These are phyloP conservation scores for Galleria mellonella DNA, from an alignment of 1,140 invertebrate species.

Conservation along the genomic window DNA sequence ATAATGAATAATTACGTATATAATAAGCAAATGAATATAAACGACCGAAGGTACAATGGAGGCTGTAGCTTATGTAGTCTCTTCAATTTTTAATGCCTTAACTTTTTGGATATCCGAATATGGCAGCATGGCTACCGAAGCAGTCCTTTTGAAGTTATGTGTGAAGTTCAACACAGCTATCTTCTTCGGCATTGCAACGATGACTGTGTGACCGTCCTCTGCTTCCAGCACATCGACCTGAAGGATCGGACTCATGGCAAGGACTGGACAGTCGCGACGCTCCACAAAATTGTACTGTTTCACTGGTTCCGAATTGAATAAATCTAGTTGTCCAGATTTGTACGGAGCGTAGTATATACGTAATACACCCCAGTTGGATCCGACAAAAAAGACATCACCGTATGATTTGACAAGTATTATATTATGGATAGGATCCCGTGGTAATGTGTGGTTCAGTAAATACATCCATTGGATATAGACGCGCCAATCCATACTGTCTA, in stretches of 20 bases:
- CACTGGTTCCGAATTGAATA: constrained; percentile 35
- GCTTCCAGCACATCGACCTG: constrained; percentile 39
- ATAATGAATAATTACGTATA: too few species aligned
- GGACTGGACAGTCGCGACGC: constrained; percentile 32
- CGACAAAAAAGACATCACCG: constrained; percentile 44
- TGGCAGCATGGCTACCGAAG: constrained; percentile 22
- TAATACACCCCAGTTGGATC: constrained; percentile 45
- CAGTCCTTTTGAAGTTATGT: constrained; percentile 26
- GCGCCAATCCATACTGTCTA: constrained; percentile 33
- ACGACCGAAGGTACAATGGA: too few species aligned
- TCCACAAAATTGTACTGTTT: constrained; percentile 56
- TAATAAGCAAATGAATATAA: too few species aligned
- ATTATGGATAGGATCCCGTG: constrained; percentile 31
- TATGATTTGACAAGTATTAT: constrained; percentile 33
- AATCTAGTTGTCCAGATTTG: constrained; percentile 31
- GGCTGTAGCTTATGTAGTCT: background rate
- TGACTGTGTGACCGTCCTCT: constrained; percentile 36
- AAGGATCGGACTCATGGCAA: constrained; percentile 39
- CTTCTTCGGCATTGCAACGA: constrained; percentile 52
- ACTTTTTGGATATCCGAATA: constrained; percentile 20
- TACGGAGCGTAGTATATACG: constrained; percentile 50
- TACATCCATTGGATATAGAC: constrained; percentile 45
- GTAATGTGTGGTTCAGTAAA: constrained; percentile 25
- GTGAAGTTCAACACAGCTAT: constrained; percentile 37
- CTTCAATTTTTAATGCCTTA: constrained; percentile 15